Percentiles rank a stretch among this genome's conserved stretches.
Conservation (phyloP, 2,888 invertebrate species). For the Orthonevra nobilis region DNA sequence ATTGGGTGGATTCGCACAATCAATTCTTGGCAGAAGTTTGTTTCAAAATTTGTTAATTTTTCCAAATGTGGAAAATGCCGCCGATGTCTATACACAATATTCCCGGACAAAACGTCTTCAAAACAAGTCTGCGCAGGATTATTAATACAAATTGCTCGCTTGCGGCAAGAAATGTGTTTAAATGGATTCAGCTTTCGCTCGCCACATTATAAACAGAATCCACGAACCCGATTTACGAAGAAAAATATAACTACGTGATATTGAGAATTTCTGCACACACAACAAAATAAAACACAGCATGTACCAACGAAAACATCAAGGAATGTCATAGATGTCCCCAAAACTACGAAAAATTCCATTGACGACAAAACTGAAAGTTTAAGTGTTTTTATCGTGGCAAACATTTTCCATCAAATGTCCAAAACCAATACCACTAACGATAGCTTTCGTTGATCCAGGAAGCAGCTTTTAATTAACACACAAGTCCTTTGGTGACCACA, state of each 20-base stretch:
- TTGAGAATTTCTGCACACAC: constrained; percentile 14
- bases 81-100: constrained; percentile 56
- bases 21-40: constrained; percentile 30
- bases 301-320: background rate
- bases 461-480: constrained; percentile 34
- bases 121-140: constrained; percentile 29
- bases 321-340: too few relatives aligned
- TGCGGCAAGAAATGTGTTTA: constrained; percentile 37
- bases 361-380: background rate
- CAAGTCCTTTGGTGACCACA: constrained; percentile 6
- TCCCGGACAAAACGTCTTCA: constrained; percentile 4
- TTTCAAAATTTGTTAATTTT: constrained; percentile 47
- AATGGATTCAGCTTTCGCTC: constrained; percentile 37
- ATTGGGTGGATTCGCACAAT: constrained; percentile 57
- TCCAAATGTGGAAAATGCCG: constrained; percentile 42
- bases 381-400: constrained; percentile 42
- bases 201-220: constrained; percentile 60
- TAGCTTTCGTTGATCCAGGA: constrained; percentile 39
- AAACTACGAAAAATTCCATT: too few relatives aligned
- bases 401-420: constrained; percentile 29
- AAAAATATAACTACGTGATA: too few relatives aligned
- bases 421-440: constrained; percentile 32
- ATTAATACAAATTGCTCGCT: constrained; percentile 54
- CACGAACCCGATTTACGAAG: too few relatives aligned
- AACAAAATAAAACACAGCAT: background rate